Evolutionary conservation across 2,113 vertebrate species (phyloP).

Genomic region (Pelvicachromis taeniatus): DNA sequence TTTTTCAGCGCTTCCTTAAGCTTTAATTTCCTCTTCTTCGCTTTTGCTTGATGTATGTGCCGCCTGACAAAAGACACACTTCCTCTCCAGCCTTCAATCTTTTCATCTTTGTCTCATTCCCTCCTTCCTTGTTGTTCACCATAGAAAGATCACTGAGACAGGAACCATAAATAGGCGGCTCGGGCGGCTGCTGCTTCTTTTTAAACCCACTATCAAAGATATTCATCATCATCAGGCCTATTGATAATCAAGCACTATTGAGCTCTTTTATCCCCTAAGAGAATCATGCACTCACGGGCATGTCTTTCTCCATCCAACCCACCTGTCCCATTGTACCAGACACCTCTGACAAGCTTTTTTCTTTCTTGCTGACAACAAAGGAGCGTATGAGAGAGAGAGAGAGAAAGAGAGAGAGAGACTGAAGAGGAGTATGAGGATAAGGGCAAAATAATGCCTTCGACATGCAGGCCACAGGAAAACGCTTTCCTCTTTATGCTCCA

Average conservation of each 20-base stretch:
- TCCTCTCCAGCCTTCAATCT: constrained; percentile 54
- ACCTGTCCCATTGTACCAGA: constrained; percentile 62
- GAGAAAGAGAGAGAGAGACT: not conserved
- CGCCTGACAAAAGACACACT: constrained; percentile 48
- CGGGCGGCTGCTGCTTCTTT: constrained; percentile 41
- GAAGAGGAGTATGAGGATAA: not conserved
- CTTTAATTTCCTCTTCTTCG: constrained; percentile 38
- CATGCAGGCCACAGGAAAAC: constrained; percentile 10
- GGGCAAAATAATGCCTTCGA: constrained; percentile 9
- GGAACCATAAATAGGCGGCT: constrained; percentile 56
- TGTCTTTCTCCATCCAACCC: constrained; percentile 52
- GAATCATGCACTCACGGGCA: constrained; percentile 15
- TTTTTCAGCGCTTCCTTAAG: constrained; percentile 10
- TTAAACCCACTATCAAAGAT: constrained; percentile 64
- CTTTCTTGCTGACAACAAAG: constrained; percentile 22
- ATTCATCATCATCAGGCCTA: constrained; percentile 40
- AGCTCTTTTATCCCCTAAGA: constrained; percentile 64
- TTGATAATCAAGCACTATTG: constrained; percentile 72
- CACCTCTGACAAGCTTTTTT: constrained; percentile 37
- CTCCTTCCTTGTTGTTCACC: constrained; percentile 51
- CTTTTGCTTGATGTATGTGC: constrained; percentile 28
- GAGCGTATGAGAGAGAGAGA: constrained; percentile 1
- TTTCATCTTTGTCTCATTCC: constrained; percentile 60
- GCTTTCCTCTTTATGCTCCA: constrained; percentile 6
- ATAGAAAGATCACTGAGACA: constrained; percentile 53